Conservation (phyloP, 1,140 invertebrate species). For the Mercenaria mercenaria region DNA sequence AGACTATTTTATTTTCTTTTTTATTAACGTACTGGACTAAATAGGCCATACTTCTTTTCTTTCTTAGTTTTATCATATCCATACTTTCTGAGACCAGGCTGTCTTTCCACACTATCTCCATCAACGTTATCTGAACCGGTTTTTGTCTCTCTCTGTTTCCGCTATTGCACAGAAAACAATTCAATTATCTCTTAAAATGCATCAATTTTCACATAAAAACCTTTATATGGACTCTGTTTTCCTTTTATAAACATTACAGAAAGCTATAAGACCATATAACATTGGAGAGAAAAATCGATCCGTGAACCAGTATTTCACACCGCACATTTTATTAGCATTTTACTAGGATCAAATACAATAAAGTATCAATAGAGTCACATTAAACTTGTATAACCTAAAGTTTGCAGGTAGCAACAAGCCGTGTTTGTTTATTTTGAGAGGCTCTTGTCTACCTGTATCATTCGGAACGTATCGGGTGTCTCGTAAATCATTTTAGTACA, state of each 20-base stretch:
- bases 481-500: background rate
- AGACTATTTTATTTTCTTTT: too few species aligned
- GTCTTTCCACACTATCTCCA: too few species aligned
- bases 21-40: too few species aligned
- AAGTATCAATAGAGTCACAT: background rate
- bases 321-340: conserved; percentile 19
- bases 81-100: too few species aligned
- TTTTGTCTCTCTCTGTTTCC: too few species aligned
- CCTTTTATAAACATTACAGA: background rate
- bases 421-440: background rate
- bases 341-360: conserved; percentile 20
- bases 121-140: too few species aligned
- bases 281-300: conserved; percentile 15
- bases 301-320: conserved; percentile 9
- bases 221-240: conserved; percentile 1
- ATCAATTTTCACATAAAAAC: conserved; percentile 10
- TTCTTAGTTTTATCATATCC: too few species aligned
- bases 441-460: background rate
- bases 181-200: conserved; percentile 3
- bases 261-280: background rate
- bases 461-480: background rate
- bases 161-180: background rate
- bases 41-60: too few species aligned
- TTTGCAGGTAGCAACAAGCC: conserved; percentile 9
- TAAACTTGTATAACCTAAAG: background rate